phyloP scores from a whole-genome alignment of 2,113 vertebrate genomes.

The Rynchops niger region DNA sequence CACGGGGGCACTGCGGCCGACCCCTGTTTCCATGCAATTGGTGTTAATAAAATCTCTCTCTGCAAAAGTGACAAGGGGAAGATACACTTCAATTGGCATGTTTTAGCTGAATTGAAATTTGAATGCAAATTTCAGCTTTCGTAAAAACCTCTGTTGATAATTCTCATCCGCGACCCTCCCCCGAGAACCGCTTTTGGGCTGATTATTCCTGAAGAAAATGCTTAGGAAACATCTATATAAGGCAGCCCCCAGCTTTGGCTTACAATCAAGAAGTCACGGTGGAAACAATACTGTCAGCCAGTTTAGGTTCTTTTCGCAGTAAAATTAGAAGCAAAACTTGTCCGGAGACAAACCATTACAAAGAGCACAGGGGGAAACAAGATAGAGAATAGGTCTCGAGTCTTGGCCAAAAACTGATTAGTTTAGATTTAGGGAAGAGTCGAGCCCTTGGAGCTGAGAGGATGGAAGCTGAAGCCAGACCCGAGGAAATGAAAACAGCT shows the following conservation, averaged over 20 bases:
- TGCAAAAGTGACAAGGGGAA: conserved; percentile 11
- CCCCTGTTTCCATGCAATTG: conserved; percentile 14
- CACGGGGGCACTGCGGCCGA: not conserved
- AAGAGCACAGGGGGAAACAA: not conserved
- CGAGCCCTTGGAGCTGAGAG: not conserved
- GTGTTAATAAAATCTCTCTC: conserved; percentile 53
- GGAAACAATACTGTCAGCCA: not conserved
- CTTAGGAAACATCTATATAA: not conserved
- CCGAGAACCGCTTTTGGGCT: not conserved
- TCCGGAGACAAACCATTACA: not conserved
- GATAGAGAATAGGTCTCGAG: not conserved
- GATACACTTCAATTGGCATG: not conserved
- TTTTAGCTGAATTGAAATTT: conserved; percentile 47
- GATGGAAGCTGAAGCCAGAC: not conserved
- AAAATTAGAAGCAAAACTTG: not conserved
- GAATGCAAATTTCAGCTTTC: not conserved
- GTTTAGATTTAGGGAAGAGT: not conserved
- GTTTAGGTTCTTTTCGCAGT: not conserved
- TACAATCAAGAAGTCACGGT: not conserved
- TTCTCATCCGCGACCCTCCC: not conserved
- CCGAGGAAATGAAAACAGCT: not conserved
- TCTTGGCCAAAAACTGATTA: not conserved
- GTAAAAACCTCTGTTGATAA: not conserved
- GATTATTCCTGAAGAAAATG: not conserved
- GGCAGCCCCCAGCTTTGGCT: not conserved